Evolutionary conservation across 1,140 invertebrate species (phyloP), one percentile per base, ranked within the genome.

Genomic region (Reticulitermes speratus): DNA sequence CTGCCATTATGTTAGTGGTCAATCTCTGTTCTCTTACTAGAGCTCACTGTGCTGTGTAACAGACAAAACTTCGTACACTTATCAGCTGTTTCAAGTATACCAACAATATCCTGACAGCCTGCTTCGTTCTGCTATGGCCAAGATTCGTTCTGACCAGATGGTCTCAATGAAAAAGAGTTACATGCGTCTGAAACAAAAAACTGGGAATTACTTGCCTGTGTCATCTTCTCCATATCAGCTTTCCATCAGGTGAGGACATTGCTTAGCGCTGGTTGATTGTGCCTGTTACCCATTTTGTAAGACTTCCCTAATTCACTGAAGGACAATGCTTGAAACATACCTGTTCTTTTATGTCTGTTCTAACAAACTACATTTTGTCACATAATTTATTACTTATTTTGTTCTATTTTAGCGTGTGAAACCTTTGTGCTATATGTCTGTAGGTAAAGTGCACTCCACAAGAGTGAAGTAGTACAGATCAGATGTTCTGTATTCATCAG

Each of bases 61-160:
- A 44, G 94, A 95, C 87, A 93, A 93, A 88, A 92, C 92, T 12
- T 92, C 92, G 0, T 94, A 93, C 91, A 93, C 93, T 2, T 93
- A 94, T 88, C 94, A 95, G 59, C 89, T 96, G n/a, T 95, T 95
- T 87, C 93, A 93, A 87, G 92, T 96, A 45, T 96, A 95, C 88
- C 94, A 96, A 87, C 93, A 95, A 87, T 96, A 94, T 90, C 92
- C 94, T 0, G 95, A 96, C 86, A 91, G 90, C 69, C 88, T 95
- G 0, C 88, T 96, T 3, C 89, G 93, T 82, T 90, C 90, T 0
- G 94, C 94, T 0, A 92, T 96, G 87, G 89, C 90, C 0, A 93
- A 94, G 88, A 92, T 95, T 9, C 90, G 93, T 11, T 87, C 90
- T 0, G 92, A 94, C 87, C 92, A 93, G 38, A 92, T 96, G 90